These are phyloP conservation scores for Sitta carolinensis DNA, from an alignment of 2,797 vertebrate species.

Conservation along the genomic window DNA sequence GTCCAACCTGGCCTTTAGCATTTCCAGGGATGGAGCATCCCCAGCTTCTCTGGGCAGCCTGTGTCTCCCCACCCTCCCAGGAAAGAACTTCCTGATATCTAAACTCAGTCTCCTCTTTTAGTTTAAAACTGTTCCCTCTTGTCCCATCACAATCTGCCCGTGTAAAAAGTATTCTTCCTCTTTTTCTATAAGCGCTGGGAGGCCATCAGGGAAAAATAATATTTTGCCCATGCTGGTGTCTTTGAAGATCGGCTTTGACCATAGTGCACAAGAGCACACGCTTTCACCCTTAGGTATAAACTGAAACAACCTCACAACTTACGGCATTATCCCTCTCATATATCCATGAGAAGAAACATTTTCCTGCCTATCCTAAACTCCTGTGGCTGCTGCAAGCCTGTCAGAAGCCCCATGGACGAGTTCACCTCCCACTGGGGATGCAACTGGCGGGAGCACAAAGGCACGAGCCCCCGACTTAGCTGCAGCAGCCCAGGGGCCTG, in stretches of 20 bases:
- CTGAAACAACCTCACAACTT: neutral
- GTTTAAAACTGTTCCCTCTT: neutral
- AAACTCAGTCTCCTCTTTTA: neutral
- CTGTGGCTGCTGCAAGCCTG: neutral
- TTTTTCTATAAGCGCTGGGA: neutral
- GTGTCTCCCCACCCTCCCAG: neutral
- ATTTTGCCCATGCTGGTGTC: neutral
- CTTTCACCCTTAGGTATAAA: neutral
- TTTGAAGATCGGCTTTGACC: neutral
- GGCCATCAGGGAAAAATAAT: neutral
- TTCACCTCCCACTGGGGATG: neutral
- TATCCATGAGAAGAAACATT: accelerated
- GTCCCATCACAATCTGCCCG: neutral
- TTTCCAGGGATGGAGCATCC: neutral
- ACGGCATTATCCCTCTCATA: neutral
- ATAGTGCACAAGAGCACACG: accelerated
- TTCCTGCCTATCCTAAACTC: neutral
- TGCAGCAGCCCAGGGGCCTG: neutral
- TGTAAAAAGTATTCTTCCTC: neutral
- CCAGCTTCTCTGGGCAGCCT: neutral
- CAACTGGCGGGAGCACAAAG: neutral
- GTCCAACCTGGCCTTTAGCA: neutral
- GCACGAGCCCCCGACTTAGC: neutral
- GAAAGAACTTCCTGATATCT: neutral
- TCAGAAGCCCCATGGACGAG: accelerated